Evolutionary conservation across 2,113 vertebrate genomes (phyloP), one percentile per base, ranked within the genome.

Genomic region (Helogale parvula): DNA sequence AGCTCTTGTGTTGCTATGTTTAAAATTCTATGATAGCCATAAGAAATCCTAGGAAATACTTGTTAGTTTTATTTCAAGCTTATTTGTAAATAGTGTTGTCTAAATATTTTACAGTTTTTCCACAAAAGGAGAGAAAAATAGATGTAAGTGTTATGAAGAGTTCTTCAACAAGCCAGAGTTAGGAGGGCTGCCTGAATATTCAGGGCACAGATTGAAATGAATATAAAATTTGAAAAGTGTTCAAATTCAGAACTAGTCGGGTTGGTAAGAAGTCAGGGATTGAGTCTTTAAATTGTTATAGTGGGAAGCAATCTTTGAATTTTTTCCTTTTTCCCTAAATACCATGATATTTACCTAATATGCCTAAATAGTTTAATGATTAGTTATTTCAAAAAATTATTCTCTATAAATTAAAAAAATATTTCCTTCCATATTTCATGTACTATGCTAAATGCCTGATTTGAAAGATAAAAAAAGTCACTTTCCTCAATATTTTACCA

Each of bases 171-270:
- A 90, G 16, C 17, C 21, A 38, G 93, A 80, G 16, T 88, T 81
- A 68, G 23, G 21, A 95, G 33, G 5, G 6, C 23, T 93, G 33
- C 63, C 65, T 57, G 16, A 72, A 45, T 52, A 45, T 63, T 94
- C 88, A 92, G n/a, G 77, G 11, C 11, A 65, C 57, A 95, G 19
- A 63, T 7, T 47, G 19, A 87, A 89, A 76, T 92, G 5, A 88
- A 77, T 77, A 65, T n/a, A 85, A 95, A 81, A 71, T 31, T 50
- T 92, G 19, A 68, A 52, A 93, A 63, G 35, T 47, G 2, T 93
- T 89, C 16, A 94, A 77, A 95, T 77, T 89, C 27, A 85, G 79
- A 95, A 91, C 41, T 68, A 91, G 29, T 85, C 91, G 54, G 19
- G 5, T 77, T 35, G 65, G 12, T 8, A 17, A 74, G 63, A 85